Evolutionary conservation across 2,113 vertebrate species (phyloP), one percentile per base, ranked within the genome.

Genomic region (Passer domesticus): DNA sequence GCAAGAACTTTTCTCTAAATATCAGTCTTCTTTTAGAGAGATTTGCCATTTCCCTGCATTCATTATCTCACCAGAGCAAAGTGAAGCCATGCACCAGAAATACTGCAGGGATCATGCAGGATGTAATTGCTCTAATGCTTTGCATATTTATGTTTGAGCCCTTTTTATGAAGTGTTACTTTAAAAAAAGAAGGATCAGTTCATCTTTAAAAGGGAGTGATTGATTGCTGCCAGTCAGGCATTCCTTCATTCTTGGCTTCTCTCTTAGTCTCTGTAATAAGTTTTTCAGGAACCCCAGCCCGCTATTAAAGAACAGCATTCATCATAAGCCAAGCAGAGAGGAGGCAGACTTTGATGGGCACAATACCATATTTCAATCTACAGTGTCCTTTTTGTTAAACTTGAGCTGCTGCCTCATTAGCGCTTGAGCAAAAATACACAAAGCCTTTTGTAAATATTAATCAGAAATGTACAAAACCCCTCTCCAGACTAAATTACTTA

Each of bases 191-290:
- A 96, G 76, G 94, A 98, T 96, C 96, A 79, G 97, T 98, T 97
- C 96, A 93, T 98, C 97, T 98, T 97, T 97, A 97, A 97, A 97
- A 98, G 92, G 96, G 94, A 97, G 96, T 99, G 99, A 99, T 98
- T 99, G 99, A 99, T 99, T 83, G 98, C 97, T 99, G 99, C 98
- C 99, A 99, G 98, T 99, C 98, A 98, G 97, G 97, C 97, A 98
- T 97, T 97, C 98, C 98, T 98, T 98, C 98, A 98, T 97, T 97
- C 97, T 96, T 98, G 98, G 97, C 98, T 98, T 97, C 98, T 97
- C 92, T 98, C 96, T 96, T 97, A 96, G 97, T 96, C 97, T 97
- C 97, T 90, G 96, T 98, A 99, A 98, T 98, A 98, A 98, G 98
- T 98, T 98, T 98, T 98, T 98, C 98, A 98, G 92, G 97, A 98